Conservation (phyloP, 92 coral and sea anemone species). For the Umimayanthus kanabou region DNA sequence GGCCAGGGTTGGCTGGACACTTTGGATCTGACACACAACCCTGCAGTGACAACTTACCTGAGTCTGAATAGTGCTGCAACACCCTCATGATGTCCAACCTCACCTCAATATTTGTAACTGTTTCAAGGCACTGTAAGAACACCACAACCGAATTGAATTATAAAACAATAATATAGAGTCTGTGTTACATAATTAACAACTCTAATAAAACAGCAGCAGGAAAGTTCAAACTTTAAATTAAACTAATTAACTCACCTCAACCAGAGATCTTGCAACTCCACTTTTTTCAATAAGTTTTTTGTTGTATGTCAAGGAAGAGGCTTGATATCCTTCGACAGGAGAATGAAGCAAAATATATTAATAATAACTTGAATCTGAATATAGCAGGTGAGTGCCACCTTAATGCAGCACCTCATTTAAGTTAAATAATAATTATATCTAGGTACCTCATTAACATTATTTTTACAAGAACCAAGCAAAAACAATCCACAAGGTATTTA, state of each 20-base stretch:
- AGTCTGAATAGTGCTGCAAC: slow-evolving; percentile 80
- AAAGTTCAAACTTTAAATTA: neutral
- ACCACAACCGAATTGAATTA: neutral
- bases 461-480: too few relatives aligned
- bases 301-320: slow-evolving; percentile 68
- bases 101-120: slow-evolving; percentile 59
- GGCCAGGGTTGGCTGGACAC: too few relatives aligned
- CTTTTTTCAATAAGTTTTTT: slow-evolving; percentile 83
- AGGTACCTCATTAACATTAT: too few relatives aligned
- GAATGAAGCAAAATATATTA: neutral
- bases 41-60: slow-evolving; percentile 58
- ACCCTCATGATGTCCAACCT: slow-evolving; percentile 83
- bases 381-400: neutral
- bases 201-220: neutral
- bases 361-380: neutral
- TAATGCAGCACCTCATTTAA: too few relatives aligned
- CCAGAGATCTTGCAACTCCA: slow-evolving; percentile 84
- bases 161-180: neutral
- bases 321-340: slow-evolving; percentile 68
- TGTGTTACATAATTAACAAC: neutral
- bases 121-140: slow-evolving; percentile 74
- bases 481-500: too few relatives aligned
- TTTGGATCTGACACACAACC: neutral
- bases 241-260: slow-evolving; percentile 61
- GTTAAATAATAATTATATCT: too few relatives aligned